Evolutionary conservation across 2,113 vertebrate species (phyloP).

Genomic region (Phalacrocorax brasilianus): DNA sequence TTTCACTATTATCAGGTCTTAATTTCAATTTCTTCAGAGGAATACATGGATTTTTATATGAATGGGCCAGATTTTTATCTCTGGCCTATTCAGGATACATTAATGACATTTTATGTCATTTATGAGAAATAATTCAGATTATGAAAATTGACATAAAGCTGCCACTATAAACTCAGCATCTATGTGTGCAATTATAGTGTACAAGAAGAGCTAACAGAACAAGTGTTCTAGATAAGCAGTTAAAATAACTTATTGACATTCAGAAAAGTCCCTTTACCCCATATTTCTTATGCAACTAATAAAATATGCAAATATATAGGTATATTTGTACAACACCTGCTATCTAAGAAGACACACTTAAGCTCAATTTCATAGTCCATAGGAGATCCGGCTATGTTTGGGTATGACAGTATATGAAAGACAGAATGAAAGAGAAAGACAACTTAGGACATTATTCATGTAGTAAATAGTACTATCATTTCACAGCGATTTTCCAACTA

Average conservation of each 20-base stretch:
- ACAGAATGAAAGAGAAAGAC: not conserved
- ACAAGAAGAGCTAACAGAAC: conserved; percentile 16
- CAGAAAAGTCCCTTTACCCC: not conserved
- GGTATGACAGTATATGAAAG: not conserved
- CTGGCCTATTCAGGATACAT: not conserved
- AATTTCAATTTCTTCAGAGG: not conserved
- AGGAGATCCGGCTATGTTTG: not conserved
- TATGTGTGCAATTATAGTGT: not conserved
- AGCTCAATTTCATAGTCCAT: not conserved
- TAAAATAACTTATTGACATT: not conserved
- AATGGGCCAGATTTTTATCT: not conserved
- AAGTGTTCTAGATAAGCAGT: not conserved
- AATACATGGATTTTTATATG: not conserved
- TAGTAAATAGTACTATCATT: not conserved
- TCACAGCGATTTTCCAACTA: not conserved
- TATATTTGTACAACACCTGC: not conserved
- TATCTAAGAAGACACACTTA: not conserved
- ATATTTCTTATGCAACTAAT: not conserved
- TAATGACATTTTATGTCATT: conserved; percentile 17
- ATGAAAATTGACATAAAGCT: not conserved
- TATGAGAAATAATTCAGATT: not conserved
- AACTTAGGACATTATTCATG: not conserved
- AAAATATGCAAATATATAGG: not conserved
- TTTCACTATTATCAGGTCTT: not conserved
- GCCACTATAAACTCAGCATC: not conserved